Conservation (phyloP, 2,113 vertebrate genomes). For the Ameiurus melas region DNA sequence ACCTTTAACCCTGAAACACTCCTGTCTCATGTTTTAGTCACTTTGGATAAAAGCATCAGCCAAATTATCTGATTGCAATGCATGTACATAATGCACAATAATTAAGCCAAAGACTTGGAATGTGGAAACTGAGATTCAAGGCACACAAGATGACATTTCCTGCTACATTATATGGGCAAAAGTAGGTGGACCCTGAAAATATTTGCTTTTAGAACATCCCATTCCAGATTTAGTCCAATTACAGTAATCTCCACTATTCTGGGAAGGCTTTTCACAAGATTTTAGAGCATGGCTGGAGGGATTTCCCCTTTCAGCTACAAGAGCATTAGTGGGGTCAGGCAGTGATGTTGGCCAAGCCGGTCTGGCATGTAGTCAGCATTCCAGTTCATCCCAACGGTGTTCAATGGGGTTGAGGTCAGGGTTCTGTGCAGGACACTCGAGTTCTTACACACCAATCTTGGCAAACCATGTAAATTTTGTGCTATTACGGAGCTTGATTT, state of each 20-base stretch:
- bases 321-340: not conserved
- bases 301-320: not conserved
- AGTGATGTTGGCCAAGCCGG: not conserved
- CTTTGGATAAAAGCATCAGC: not conserved
- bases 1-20: not conserved
- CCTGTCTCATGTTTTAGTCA: too few species aligned
- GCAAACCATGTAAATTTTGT: too few species aligned
- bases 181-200: not conserved
- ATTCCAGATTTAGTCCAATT: not conserved
- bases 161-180: not conserved
- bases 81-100: too few species aligned
- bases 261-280: not conserved
- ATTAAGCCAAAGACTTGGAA: not conserved
- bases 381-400: not conserved
- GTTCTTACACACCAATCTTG: too few species aligned
- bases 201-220: not conserved
- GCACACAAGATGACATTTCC: not conserved
- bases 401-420: too few species aligned
- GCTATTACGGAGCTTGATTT: not conserved
- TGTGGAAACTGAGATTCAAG: not conserved
- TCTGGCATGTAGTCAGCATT: not conserved
- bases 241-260: not conserved
- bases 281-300: not conserved
- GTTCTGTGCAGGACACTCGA: too few species aligned
- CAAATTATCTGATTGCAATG: not conserved